Percentiles rank a stretch among this genome's conserved stretches.
Conservation (phyloP, 2,888 invertebrate genomes). For the Campoletis raptor region DNA sequence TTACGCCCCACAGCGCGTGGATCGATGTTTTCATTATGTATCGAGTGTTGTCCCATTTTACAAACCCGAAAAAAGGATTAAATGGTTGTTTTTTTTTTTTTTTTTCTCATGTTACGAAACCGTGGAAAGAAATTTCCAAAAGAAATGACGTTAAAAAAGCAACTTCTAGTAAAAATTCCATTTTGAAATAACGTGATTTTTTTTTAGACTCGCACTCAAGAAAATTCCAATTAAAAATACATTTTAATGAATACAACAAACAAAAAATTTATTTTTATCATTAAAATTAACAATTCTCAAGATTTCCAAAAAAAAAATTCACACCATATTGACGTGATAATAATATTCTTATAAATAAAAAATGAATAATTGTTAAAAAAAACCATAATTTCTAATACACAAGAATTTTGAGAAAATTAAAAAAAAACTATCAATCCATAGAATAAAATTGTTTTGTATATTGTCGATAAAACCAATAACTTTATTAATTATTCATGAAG, state of each 20-base stretch:
- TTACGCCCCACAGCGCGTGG: slow-evolving; percentile 40
- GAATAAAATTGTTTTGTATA: neutral
- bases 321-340: neutral
- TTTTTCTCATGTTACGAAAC: neutral
- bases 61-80: slow-evolving; percentile 13
- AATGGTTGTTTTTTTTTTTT: slow-evolving; percentile 1
- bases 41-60: slow-evolving; percentile 26
- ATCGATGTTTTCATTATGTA: slow-evolving; percentile 3
- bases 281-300: neutral
- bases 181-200: neutral
- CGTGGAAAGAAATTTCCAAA: neutral
- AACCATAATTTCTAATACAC: neutral
- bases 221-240: neutral
- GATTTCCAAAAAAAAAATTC: neutral
- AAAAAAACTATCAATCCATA: neutral
- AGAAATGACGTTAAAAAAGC: neutral
- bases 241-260: neutral
- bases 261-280: neutral
- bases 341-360: neutral
- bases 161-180: neutral
- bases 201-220: neutral
- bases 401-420: neutral
- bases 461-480: neutral
- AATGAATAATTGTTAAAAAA: neutral
- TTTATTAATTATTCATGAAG: neutral